Evolutionary conservation across 1,140 invertebrate genomes (phyloP).

Genomic region (Homarus americanus): DNA sequence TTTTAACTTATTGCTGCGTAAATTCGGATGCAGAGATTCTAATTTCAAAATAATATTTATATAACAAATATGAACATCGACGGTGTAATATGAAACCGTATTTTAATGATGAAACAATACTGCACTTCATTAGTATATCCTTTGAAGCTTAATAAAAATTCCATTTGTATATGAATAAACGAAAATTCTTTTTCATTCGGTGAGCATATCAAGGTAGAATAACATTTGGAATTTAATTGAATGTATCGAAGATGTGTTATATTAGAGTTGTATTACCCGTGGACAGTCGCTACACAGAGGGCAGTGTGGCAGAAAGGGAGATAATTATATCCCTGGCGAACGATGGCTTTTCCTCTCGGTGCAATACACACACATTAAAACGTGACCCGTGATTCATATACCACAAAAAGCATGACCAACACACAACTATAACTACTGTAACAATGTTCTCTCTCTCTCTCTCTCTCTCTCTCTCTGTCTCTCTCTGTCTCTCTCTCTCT

Average conservation of each 20-base stretch:
- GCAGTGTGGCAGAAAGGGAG: too few relatives aligned
- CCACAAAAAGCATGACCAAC: too few relatives aligned
- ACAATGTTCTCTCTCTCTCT: conserved; percentile 1
- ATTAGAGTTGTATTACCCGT: too few relatives aligned
- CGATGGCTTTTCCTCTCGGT: too few relatives aligned
- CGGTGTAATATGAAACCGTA: neutral
- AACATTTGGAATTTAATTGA: neutral
- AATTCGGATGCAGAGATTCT: conserved; percentile 8
- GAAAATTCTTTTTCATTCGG: neutral
- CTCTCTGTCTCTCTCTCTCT: neutral
- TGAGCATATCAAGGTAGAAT: neutral
- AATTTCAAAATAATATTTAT: neutral
- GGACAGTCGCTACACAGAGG: too few relatives aligned
- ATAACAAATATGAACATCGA: conserved; percentile 24
- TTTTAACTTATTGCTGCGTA: conserved; percentile 36
- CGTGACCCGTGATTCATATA: too few relatives aligned
- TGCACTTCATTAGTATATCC: conserved; percentile 33
- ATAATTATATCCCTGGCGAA: too few relatives aligned
- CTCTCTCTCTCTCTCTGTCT: neutral
- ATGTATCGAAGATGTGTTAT: neutral
- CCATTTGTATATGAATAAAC: neutral
- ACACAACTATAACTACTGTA: too few relatives aligned
- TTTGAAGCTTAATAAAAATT: conserved; percentile 17
- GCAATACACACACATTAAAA: too few relatives aligned
- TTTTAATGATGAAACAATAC: conserved; percentile 34